Evolutionary conservation across 2,113 vertebrate species (phyloP).

Genomic region (Alces alces): DNA sequence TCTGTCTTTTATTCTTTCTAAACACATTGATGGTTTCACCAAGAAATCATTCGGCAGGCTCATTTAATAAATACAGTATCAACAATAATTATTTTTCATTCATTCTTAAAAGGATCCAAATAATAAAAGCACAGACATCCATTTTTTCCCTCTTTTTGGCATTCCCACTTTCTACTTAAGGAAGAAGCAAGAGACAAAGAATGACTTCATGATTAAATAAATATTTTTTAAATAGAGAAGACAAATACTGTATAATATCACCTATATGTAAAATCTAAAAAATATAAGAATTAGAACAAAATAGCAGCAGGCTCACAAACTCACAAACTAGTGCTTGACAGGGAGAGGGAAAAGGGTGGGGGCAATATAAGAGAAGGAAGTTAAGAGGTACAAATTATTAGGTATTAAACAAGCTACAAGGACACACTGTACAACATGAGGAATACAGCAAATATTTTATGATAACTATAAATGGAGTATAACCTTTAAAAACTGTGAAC

Average conservation of each 20-base stretch:
- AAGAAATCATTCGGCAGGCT: not conserved
- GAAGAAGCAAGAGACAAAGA: not conserved
- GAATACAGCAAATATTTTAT: not conserved
- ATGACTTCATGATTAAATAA: not conserved
- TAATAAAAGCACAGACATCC: not conserved
- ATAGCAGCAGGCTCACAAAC: too few species aligned
- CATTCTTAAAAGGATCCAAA: not conserved
- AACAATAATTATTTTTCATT: not conserved
- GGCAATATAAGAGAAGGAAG: not conserved
- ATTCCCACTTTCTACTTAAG: not conserved
- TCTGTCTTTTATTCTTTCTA: not conserved
- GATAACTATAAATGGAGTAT: not conserved
- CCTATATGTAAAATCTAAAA: not conserved
- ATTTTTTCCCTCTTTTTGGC: not conserved
- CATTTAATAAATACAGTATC: not conserved
- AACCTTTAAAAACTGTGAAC: not conserved
- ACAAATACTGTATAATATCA: not conserved
- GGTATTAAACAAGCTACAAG: not conserved
- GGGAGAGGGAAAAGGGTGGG: not conserved
- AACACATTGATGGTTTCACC: not conserved
- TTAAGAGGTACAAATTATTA: not conserved
- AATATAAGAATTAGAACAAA: not conserved
- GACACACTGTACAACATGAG: not conserved
- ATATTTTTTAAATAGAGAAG: not conserved
- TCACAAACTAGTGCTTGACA: not conserved